Percentiles rank a stretch among this genome's conserved stretches.
Evolutionary conservation across 2,888 invertebrate genomes (phyloP).

Genomic region (Bugulina stolonifera): DNA sequence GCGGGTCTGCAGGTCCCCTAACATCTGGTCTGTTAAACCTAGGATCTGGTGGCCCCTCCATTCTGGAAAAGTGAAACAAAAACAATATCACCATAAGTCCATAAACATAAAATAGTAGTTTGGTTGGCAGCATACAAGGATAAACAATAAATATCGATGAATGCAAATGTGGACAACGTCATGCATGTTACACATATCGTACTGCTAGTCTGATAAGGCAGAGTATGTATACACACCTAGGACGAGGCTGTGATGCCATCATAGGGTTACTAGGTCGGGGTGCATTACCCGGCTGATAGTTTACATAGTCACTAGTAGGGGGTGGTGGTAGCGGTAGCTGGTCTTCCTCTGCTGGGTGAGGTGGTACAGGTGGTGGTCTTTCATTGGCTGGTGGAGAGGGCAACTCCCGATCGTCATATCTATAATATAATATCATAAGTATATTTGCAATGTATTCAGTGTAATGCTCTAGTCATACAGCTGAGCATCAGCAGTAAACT

Average conservation of each 20-base stretch:
- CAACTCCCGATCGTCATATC: conserved; percentile 1
- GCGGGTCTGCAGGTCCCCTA: not conserved
- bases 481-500: no score
- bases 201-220: no score
- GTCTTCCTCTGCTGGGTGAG: conserved; percentile 15
- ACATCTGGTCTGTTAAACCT: not conserved
- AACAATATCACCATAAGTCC: no score
- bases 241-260: not conserved
- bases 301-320: conserved; percentile 9
- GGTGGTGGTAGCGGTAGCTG: not conserved
- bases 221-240: conserved; percentile 14
- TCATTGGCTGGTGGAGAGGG: conserved; percentile 12
- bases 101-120: no score
- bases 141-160: no score
- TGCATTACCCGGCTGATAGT: conserved; percentile 5
- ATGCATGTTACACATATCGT: no score
- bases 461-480: no score
- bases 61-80: not conserved
- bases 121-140: no score
- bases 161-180: no score
- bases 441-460: no score
- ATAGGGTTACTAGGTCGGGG: not conserved
- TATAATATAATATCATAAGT: no score
- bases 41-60: not conserved
- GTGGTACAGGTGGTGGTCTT: conserved; percentile 15